These are phyloP conservation scores for Caenorhabditis zanzibari DNA, from an alignment of 2,888 invertebrate genomes.

Conservation along the genomic window DNA sequence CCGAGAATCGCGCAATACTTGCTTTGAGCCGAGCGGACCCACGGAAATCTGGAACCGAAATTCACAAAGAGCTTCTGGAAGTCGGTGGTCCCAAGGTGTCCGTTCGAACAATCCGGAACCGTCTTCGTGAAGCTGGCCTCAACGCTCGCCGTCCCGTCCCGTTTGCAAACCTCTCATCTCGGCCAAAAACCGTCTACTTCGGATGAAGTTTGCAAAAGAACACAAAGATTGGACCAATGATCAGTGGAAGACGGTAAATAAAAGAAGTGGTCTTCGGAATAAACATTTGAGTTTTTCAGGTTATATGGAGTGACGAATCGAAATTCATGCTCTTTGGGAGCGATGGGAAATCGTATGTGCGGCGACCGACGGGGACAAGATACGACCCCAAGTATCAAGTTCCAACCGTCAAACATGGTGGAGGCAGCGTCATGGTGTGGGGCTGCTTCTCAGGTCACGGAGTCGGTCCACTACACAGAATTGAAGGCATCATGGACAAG, in stretches of 20 bases:
- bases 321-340: neutral
- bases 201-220: neutral
- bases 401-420: slow-evolving; percentile 63
- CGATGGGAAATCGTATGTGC: neutral
- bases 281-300: neutral
- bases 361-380: neutral
- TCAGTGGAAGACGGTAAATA: neutral
- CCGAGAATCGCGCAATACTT: slow-evolving; percentile 24
- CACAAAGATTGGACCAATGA: neutral
- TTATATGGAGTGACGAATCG: neutral
- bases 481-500: slow-evolving; percentile 57
- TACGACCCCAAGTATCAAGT: slow-evolving; percentile 48
- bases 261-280: neutral
- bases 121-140: neutral
- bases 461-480: slow-evolving; percentile 51
- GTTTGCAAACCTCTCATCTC: neutral
- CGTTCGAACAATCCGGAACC: neutral
- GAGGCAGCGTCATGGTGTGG: slow-evolving; percentile 57
- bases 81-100: neutral
- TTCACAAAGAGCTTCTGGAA: neutral
- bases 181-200: neutral
- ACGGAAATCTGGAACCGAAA: neutral
- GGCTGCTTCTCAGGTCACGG: slow-evolving; percentile 42
- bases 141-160: neutral
- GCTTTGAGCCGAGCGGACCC: slow-evolving; percentile 11